Evolutionary conservation across 1,140 invertebrate genomes (phyloP), one percentile per base, ranked within the genome.

Genomic region (Drosophila arawakana): DNA sequence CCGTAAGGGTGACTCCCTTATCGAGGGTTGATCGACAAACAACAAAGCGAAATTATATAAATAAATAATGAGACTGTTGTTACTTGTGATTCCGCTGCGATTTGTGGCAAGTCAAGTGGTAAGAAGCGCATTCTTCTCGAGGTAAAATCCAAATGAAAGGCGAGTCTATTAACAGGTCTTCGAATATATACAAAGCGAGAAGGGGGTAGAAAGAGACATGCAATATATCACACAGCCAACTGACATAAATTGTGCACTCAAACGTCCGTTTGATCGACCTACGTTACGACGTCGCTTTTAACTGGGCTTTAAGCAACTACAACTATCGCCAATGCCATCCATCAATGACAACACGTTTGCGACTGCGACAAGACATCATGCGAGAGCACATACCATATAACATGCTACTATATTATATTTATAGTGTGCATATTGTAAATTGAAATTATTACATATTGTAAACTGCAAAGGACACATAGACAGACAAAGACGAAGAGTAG

Each of bases 371-470:
- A 73, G 73, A 84, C 83, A 84, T 74, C 54, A 46, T 55, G 34
- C 35, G 55, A 73, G 5, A 18, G 18, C 13, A 44, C 47, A 37
- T 59, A 41, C 41, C 10, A 44, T 60, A 59, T 43, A 30, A 30
- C 25, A 30, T 30, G 0, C 25, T 6, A 30, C 25, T 30, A 70
- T 61, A 50, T 10, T 41, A 60, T 59, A 30, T 66, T 77, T 61
- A 80, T 54, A 41, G 49, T 30, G 25, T 30, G 69, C 71, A 69
- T 54, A 69, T 74, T 74, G 82, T 73, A 82, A 88, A 88, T 78
- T 83, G 84, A 88, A 89, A 88, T 88, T 88, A 89, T 85, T 76
- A 81, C 78, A 78, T 54, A 78, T 72, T 81, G 82, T 71, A 88
- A 76, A 81, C 54, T 61, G 52, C 44, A 15, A 21, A 54, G 34